Conservation (phyloP, 2,113 vertebrate species). For the Drymodes brunneopygia region DNA sequence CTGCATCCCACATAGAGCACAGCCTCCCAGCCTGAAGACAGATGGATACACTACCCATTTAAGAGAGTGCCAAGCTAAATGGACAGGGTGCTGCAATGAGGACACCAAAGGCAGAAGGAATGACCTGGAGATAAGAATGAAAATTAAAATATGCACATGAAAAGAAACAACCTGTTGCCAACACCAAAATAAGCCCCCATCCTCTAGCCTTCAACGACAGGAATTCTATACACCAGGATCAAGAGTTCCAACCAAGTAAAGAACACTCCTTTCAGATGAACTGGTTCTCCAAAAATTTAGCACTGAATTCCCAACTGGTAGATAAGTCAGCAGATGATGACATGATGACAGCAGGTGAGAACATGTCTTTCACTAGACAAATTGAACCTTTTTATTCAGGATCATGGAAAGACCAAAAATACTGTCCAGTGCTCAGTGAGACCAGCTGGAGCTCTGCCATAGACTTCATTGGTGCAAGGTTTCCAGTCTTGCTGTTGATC, state of each 20-base stretch:
- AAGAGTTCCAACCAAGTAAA: not conserved
- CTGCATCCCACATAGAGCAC: not conserved
- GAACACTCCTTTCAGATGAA: not conserved
- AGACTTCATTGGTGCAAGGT: not conserved
- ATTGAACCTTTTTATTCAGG: not conserved
- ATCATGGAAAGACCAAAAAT: not conserved
- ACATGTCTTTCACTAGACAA: not conserved
- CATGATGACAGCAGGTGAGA: too few relatives aligned
- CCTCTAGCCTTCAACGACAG: not conserved
- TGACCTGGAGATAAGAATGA: not conserved
- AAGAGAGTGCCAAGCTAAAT: not conserved
- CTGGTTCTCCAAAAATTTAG: not conserved
- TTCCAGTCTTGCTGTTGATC: not conserved
- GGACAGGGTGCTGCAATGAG: not conserved
- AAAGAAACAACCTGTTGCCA: not conserved
- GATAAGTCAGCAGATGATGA: not conserved
- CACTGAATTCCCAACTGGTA: not conserved
- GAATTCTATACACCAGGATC: not conserved
- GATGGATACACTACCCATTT: not conserved
- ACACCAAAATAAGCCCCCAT: not conserved
- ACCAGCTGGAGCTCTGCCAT: not conserved
- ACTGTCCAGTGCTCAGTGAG: not conserved
- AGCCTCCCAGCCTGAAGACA: not conserved
- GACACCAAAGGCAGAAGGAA: not conserved
- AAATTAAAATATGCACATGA: not conserved